These are phyloP conservation scores for Ariopsis seemanni DNA, from an alignment of 2,113 vertebrate species.

Conservation along the genomic window DNA sequence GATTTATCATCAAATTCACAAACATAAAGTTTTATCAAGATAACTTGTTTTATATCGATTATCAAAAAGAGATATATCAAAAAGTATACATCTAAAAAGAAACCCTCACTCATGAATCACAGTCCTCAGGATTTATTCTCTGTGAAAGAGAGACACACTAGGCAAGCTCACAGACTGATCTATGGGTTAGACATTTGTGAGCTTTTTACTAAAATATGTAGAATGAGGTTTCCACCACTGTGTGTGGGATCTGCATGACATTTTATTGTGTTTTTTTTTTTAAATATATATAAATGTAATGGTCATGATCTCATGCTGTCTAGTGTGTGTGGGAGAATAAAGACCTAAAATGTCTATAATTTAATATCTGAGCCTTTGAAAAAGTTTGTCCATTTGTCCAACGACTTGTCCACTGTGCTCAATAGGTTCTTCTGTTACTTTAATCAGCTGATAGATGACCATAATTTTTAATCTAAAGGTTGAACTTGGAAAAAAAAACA, in stretches of 20 bases:
- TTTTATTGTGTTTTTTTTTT: not conserved
- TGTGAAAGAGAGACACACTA: too few relatives aligned
- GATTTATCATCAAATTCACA: too few relatives aligned
- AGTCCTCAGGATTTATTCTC: too few relatives aligned
- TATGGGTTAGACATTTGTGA: too few relatives aligned
- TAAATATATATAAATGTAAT: not conserved
- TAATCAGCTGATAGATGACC: not conserved
- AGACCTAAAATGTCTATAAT: not conserved
- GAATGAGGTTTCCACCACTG: not conserved
- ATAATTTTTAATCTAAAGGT: not conserved
- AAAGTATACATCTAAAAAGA: too few relatives aligned
- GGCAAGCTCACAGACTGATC: too few relatives aligned
- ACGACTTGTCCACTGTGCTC: not conserved
- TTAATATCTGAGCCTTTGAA: not conserved
- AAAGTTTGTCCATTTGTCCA: not conserved
- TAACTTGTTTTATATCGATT: too few relatives aligned
- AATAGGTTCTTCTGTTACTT: not conserved
- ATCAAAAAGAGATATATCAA: too few relatives aligned
- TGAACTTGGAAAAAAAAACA: not conserved
- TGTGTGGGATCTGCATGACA: not conserved
- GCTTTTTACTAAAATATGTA: not conserved
- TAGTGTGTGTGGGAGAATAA: not conserved
- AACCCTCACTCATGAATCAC: too few relatives aligned
- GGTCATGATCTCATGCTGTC: not conserved
- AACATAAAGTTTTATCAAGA: too few relatives aligned